Conservation (phyloP, 2,888 invertebrate genomes). For the Epinotia demarniana region DNA sequence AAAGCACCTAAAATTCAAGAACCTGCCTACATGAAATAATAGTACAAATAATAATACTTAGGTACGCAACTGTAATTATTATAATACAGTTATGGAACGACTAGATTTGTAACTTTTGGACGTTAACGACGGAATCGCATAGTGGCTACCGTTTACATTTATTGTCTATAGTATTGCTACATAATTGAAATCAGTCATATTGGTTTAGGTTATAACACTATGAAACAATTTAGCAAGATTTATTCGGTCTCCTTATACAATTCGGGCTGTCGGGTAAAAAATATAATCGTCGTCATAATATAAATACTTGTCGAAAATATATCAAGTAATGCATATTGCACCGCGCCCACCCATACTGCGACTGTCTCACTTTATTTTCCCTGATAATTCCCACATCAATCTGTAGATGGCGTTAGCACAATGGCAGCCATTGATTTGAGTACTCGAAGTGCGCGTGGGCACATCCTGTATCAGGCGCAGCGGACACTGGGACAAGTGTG, state of each 20-base stretch:
- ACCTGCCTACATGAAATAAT: no score
- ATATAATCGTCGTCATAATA: slow-evolving; percentile 6
- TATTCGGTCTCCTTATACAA: neutral
- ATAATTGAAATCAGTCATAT: neutral
- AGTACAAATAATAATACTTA: no score
- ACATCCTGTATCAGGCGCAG: slow-evolving; percentile 53
- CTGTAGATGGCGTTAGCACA: slow-evolving; percentile 53
- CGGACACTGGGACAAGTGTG: slow-evolving; percentile 47
- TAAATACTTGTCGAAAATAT: slow-evolving; percentile 2
- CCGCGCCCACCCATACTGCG: slow-evolving; percentile 25
- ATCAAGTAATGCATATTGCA: neutral
- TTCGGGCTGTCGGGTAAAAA: no score
- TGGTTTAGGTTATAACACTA: neutral
- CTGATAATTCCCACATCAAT: slow-evolving; percentile 46
- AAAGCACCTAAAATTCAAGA: no score
- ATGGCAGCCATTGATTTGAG: slow-evolving; percentile 61
- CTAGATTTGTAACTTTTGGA: no score
- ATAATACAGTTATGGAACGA: no score
- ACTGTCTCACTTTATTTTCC: slow-evolving; percentile 15
- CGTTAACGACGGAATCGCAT: neutral
- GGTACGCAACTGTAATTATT: no score
- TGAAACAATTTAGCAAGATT: neutral
- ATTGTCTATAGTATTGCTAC: neutral
- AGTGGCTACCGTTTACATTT: neutral
- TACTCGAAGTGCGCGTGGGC: slow-evolving; percentile 58